phyloP scores from a whole-genome alignment of 2,888 invertebrate species.

The Hypomecis atomaria region DNA sequence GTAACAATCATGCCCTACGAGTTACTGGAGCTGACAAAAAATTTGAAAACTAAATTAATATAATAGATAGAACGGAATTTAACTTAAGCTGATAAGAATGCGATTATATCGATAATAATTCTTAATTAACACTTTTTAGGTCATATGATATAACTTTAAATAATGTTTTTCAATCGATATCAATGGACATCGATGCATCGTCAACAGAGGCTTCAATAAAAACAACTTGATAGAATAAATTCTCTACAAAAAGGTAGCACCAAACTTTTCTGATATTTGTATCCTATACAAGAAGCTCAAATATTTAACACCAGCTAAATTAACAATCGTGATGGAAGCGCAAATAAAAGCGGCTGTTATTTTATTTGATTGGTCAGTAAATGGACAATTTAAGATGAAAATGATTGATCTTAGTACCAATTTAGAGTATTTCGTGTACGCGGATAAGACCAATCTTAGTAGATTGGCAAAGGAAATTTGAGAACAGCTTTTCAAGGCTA shows the following conservation, averaged over 20 bases:
- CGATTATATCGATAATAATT: no score
- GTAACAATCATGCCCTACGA: no score
- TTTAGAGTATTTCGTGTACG: constrained; percentile 32
- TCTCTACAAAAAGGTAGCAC: no score
- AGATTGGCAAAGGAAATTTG: constrained; percentile 37
- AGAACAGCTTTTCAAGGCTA: constrained; percentile 37
- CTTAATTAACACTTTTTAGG: no score
- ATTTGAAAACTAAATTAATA: no score
- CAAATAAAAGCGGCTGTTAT: constrained; percentile 16
- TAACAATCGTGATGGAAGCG: constrained; percentile 18
- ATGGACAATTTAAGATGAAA: constrained; percentile 22
- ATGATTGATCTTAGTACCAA: constrained; percentile 25
- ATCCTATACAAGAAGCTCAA: constrained; percentile 24
- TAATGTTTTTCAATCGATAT: no score
- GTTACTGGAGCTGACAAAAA: no score
- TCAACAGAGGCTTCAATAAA: not conserved
- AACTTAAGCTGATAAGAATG: no score
- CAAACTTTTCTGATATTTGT: constrained; percentile 22
- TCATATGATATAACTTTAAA: no score
- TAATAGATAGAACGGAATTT: no score
- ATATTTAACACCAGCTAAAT: constrained; percentile 16
- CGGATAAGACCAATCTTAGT: constrained; percentile 39
- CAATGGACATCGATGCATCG: no score
- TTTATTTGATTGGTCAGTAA: constrained; percentile 19
- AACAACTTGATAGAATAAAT: constrained; percentile 22